Evolutionary conservation across 2,888 invertebrate species (phyloP).

Genomic region (Drosophila tripunctata): DNA sequence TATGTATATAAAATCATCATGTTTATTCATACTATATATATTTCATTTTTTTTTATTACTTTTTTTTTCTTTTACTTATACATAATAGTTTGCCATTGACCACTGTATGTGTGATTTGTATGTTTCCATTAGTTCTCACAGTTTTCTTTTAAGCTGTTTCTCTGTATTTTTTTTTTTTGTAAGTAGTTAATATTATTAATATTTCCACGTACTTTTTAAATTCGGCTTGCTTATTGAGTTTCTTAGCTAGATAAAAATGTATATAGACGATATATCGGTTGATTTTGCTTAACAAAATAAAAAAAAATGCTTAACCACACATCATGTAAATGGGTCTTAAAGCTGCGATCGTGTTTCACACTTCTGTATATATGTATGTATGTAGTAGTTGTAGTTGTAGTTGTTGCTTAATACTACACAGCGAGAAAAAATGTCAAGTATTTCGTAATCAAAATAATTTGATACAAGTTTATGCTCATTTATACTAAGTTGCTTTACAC

Average conservation of each 20-base stretch:
- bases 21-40: conserved; percentile 38
- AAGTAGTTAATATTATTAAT: conserved; percentile 14
- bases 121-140: conserved; percentile 31
- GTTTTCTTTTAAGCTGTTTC: conserved; percentile 35
- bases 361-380: too few species aligned
- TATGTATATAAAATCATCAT: conserved; percentile 49
- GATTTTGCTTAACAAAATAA: too few species aligned
- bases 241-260: conserved; percentile 15
- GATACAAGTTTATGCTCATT: too few species aligned
- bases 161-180: not conserved
- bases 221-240: conserved; percentile 60
- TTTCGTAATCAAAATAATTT: too few species aligned
- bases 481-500: too few species aligned
- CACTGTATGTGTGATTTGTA: conserved; percentile 28
- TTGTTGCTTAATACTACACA: too few species aligned
- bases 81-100: conserved; percentile 75
- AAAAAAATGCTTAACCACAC: not conserved
- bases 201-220: conserved; percentile 42
- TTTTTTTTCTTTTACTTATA: conserved; percentile 49
- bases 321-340: conserved; percentile 11
- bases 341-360: conserved; percentile 7
- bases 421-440: too few species aligned
- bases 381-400: too few species aligned
- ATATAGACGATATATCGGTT: too few species aligned
- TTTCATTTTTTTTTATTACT: conserved; percentile 22